Base-by-base conservation (phyloP, 2,113 vertebrate species). In the Phaethon lepturus region DNA sequence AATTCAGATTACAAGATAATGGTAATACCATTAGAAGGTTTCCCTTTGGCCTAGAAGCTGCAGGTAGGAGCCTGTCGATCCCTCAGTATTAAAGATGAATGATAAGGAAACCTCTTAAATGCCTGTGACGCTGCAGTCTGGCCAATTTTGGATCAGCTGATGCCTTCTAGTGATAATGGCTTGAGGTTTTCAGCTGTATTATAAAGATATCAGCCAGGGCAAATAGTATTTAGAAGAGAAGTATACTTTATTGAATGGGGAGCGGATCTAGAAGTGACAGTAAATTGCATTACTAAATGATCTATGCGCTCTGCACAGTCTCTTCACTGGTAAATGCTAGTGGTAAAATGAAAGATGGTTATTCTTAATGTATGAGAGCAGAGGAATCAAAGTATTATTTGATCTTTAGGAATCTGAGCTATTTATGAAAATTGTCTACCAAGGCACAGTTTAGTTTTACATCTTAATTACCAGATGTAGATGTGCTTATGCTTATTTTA, bases 1-100 rank as follows among this genome's bases (percentile, higher is more conserved):
- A 98, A 97, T 96, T 95, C 93, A 96, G 94, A 97, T 97, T 92
- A 96, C 96, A 97, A 97, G 93, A 97, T 97, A 96, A 96, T 35
- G 88, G 74, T 96, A 97, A 97, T 96, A 45, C 77, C 87, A 90
- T 96, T 96, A 96, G 90, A 95, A 87, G 85, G 88, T 93, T 90
- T 92, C 75, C 89, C 71, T 68, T 93, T 96, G 73, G 90, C 94
- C 86, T 91, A 0, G 85, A 84, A 95, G 94, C 95, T 93, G 62
- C 93, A 97, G 93, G 96, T 97, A 97, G 93, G 83, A 96, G 90
- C 93, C 82, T 66, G 97, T 96, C 67, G 67, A 92, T 96, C 95
- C 90, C 79, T 90, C 76, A 72, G 83, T 97, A 96, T 96, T 97
- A 97, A 93, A 96, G 97, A 96, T 96, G 89, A 97, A 95, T 90